Evolutionary conservation across 2,797 vertebrate species (phyloP).

Genomic region (Sebastes glaucus): DNA sequence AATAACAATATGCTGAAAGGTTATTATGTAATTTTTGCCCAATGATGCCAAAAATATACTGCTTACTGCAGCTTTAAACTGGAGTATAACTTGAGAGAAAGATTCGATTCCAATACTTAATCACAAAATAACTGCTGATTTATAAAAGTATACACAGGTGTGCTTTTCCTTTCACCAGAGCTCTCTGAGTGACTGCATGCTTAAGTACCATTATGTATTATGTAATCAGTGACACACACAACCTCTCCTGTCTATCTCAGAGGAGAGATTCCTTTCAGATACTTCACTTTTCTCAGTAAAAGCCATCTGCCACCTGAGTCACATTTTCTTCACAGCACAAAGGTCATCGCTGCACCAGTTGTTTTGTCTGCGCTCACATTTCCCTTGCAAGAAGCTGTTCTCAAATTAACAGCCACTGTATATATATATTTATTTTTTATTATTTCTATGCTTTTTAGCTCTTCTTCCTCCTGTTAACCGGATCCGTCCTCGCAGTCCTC

Average conservation of each 20-base stretch:
- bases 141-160: not conserved
- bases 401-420: not conserved
- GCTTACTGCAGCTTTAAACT: not conserved
- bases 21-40: too few relatives aligned
- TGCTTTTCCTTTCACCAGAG: not conserved
- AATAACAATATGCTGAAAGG: too few relatives aligned
- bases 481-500: conserved; percentile 53
- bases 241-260: conserved; percentile 16
- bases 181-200: conserved; percentile 3
- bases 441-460: conserved; percentile 50
- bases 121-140: not conserved
- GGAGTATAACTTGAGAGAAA: not conserved
- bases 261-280: conserved; percentile 11
- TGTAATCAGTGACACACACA: conserved; percentile 29
- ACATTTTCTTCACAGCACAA: conserved; percentile 30
- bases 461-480: conserved; percentile 70
- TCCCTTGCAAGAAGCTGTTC: not conserved
- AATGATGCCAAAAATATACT: too few relatives aligned
- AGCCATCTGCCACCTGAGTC: conserved; percentile 46
- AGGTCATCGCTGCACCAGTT: conserved; percentile 31
- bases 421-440: not conserved
- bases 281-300: conserved; percentile 21
- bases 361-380: conserved; percentile 16
- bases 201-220: conserved; percentile 27
- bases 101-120: not conserved